Evolutionary conservation across 35 echinoderm and acorn worm genomes (phyloP).

Genomic region (Apostichopus parvimensis): DNA sequence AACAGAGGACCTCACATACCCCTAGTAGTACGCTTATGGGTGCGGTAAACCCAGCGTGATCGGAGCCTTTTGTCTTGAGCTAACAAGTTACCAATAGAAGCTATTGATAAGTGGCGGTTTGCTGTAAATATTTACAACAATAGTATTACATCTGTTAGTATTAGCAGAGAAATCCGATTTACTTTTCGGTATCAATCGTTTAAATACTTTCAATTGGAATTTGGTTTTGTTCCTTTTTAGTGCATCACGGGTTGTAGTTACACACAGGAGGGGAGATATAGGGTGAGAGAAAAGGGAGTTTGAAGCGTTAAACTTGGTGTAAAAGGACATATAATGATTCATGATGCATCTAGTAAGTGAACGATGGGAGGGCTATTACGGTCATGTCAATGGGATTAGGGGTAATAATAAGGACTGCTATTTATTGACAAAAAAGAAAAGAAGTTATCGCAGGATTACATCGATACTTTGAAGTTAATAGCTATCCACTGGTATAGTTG

Average conservation of each 20-base stretch:
- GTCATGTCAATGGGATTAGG: neutral
- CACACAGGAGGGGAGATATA: neutral
- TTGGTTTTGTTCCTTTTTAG: neutral
- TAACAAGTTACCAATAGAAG: neutral
- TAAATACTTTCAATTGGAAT: neutral
- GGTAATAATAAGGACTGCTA: neutral
- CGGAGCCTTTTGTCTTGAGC: slow-evolving; percentile 1
- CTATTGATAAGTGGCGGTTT: slow-evolving; percentile 9
- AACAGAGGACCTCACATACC: slow-evolving; percentile 2
- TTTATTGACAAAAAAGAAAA: neutral
- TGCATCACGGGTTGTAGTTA: neutral
- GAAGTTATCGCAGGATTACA: neutral
- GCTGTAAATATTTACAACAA: slow-evolving; percentile 38
- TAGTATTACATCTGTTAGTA: slow-evolving; percentile 31
- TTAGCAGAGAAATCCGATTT: neutral
- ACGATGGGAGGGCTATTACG: neutral
- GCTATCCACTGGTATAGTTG: too few species aligned
- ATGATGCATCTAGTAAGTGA: neutral
- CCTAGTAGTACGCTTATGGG: neutral
- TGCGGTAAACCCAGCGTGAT: neutral
- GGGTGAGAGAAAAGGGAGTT: neutral
- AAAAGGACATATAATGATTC: neutral
- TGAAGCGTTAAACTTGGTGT: neutral
- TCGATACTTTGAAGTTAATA: neutral
- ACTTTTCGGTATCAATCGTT: neutral